Base-by-base conservation (phyloP, 2,113 vertebrate species). In the Recurvirostra avosetta region DNA sequence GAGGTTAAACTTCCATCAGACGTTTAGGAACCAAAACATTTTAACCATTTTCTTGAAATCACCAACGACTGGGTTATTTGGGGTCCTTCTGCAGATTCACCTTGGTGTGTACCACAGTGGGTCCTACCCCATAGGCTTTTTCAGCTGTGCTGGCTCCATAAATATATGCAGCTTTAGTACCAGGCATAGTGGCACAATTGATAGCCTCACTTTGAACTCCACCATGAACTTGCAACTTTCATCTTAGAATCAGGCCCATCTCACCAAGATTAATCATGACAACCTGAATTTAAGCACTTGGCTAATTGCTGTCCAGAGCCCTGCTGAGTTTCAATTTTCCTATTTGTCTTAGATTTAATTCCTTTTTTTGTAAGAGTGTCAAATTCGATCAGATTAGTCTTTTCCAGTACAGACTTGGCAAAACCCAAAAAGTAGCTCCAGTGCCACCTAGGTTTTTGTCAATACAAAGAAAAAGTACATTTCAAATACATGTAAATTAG, bases 311-410 rank as follows among this genome's bases (percentile, higher is more conserved):
- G 56, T 77, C 63, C 9, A 12, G 72, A 79, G 45, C 27, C 78
- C 40, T 40, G 62, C 43, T 61, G 88, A 85, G 55, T 92, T 92
- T 88, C 72, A 67, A 11, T 95, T 94, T 96, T 95, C 62, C 58
- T 92, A 49, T 92, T 96, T 76, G 29, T 36, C 67, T 56, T 66
- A 45, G 65, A 82, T 67, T 86, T 83, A 91, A 66, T 56, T 67
- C 36, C 2, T 74, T 91, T 96, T 96, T 72, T 80, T 68, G 23
- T 85, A 56, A 15, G 29, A 38, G 16, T 75, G 52, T 90, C 30
- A 55, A 80, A 75, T 58, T 30, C 0, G 0, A 83, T 92, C 50
- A 81, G 79, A 82, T 81, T 61, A 91, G 80, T 62, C 74, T 94
- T 94, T 95, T 92, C 78, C 75, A 76, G 93, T 47, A 52, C 11